Evolutionary conservation across 2,888 invertebrate species (phyloP).

Genomic region (Germaria angustata): DNA sequence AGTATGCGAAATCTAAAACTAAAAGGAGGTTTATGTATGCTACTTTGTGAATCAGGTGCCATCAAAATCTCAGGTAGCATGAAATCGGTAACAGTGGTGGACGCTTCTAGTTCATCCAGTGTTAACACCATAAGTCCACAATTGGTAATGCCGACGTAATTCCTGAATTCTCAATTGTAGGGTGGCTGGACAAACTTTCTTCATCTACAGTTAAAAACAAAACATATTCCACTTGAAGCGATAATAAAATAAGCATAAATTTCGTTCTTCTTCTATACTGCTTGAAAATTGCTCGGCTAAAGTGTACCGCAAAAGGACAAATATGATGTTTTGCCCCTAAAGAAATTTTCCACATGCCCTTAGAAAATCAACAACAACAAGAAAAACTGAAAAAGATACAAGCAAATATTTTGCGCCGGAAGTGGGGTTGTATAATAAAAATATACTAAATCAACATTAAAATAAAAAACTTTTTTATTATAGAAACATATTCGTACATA

Average conservation of each 20-base stretch:
- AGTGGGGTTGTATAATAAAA: conserved; percentile 33
- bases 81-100: no score
- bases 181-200: not conserved
- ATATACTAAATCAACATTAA: conserved; percentile 64
- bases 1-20: no score
- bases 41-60: no score
- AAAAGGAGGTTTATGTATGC: no score
- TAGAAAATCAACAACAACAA: not conserved
- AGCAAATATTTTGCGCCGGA: not conserved
- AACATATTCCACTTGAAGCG: not conserved
- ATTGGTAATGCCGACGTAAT: no score
- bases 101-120: no score
- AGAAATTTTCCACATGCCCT: not conserved
- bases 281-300: not conserved
- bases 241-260: conserved; percentile 41
- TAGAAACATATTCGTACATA: no score
- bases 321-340: conserved; percentile 22
- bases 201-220: not conserved
- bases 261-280: not conserved
- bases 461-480: conserved; percentile 34
- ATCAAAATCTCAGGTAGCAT: no score
- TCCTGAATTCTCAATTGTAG: not conserved
- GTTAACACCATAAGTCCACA: no score
- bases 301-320: conserved; percentile 7
- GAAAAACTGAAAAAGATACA: not conserved